Conservation (phyloP, 2,797 vertebrate species). For the Psittacula derbiana region DNA sequence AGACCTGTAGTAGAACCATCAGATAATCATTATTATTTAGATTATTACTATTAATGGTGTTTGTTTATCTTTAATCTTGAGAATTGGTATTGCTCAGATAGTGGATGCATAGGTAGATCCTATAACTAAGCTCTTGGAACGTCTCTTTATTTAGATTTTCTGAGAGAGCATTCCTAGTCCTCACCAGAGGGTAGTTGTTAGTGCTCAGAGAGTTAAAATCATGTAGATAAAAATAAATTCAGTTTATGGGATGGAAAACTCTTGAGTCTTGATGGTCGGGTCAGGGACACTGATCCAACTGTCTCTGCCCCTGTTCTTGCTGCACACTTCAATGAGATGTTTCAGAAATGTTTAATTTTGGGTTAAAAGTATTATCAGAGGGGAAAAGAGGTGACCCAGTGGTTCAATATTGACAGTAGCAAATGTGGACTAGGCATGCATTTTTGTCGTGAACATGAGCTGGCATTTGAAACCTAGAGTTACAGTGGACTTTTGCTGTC, state of each 20-base stretch:
- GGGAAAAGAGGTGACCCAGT: neutral
- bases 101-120: conserved; percentile 2
- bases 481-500: neutral
- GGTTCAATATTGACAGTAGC: neutral
- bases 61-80: conserved; percentile 38
- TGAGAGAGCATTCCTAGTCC: neutral
- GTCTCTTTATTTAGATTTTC: conserved; percentile 32
- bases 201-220: conserved; percentile 36
- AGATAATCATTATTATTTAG: conserved; percentile 15
- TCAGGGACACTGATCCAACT: neutral
- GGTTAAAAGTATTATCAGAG: neutral
- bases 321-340: neutral
- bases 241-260: neutral
- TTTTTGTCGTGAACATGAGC: neutral
- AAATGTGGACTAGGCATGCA: neutral
- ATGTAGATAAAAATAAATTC: conserved; percentile 50
- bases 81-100: neutral
- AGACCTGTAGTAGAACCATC: neutral
- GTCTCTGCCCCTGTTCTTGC: neutral
- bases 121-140: conserved; percentile 26
- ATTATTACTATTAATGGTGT: neutral
- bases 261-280: neutral
- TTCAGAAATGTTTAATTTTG: neutral
- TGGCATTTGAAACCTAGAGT: neutral
- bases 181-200: conserved; percentile 37